These are phyloP conservation scores for Myocastor coypus DNA, from an alignment of 2,113 vertebrate species.

Conservation along the genomic window DNA sequence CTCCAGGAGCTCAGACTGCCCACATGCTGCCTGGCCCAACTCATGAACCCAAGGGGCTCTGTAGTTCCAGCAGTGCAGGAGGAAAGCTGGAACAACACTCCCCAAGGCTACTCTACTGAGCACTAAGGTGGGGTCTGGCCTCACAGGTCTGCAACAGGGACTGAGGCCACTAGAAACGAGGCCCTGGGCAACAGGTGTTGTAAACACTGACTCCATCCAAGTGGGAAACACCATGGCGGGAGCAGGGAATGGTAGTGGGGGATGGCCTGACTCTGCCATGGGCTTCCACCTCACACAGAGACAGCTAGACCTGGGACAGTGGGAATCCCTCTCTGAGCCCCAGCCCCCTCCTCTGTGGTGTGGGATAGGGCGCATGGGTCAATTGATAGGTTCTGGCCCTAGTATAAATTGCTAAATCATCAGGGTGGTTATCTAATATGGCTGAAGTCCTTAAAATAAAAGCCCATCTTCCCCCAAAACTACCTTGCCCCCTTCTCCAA, in stretches of 20 bases:
- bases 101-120: not conserved
- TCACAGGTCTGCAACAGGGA: fast-evolving
- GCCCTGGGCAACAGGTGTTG: not conserved
- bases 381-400: no score
- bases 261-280: not conserved
- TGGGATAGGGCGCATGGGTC: fast-evolving
- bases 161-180: not conserved
- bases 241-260: not conserved
- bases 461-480: no score
- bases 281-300: not conserved
- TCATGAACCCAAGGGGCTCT: not conserved
- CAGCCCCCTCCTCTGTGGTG: not conserved
- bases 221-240: not conserved
- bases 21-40: not conserved
- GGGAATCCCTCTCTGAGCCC: not conserved
- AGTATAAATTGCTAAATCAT: no score
- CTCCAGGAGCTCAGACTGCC: not conserved
- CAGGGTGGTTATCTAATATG: no score
- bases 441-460: no score
- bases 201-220: not conserved
- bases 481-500: no score
- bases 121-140: not conserved
- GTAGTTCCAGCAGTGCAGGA: not conserved
- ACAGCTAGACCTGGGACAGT: fast-evolving
- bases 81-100: not conserved